Evolutionary conservation across 2,888 invertebrate species (phyloP).

Genomic region (Arenicola marina): DNA sequence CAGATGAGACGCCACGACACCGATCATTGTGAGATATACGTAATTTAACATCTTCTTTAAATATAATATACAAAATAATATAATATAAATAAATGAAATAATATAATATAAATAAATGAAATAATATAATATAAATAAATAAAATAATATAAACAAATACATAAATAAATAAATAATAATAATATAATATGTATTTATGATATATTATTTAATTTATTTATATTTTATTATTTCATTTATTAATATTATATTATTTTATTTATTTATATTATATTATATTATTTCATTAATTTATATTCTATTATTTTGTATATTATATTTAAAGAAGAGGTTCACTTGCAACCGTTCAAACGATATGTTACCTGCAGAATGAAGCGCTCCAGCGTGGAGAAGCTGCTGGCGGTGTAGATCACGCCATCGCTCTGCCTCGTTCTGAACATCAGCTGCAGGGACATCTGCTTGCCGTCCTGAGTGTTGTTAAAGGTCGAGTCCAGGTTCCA

Average conservation of each 20-base stretch:
- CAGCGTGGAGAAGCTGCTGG: slow-evolving; percentile 31
- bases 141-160: too few species aligned
- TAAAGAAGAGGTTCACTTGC: not conserved
- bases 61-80: too few species aligned
- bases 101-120: too few species aligned
- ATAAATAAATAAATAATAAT: too few species aligned
- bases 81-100: too few species aligned
- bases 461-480: slow-evolving; percentile 21
- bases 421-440: slow-evolving; percentile 89
- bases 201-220: too few species aligned
- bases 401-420: slow-evolving; percentile 89
- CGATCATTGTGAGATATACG: too few species aligned
- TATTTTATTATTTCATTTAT: not conserved
- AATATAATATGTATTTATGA: too few species aligned
- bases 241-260: not conserved
- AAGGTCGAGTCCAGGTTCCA: slow-evolving; percentile 74
- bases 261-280: not conserved
- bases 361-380: slow-evolving; percentile 85
- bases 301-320: too few species aligned
- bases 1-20: too few species aligned
- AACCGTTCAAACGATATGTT: not conserved
- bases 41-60: too few species aligned
- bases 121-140: too few species aligned
- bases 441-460: slow-evolving; percentile 79
- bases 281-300: not conserved